Evolutionary conservation across 2,113 vertebrate genomes (phyloP), one percentile per base, ranked within the genome.

Genomic region (Eublepharis macularius): DNA sequence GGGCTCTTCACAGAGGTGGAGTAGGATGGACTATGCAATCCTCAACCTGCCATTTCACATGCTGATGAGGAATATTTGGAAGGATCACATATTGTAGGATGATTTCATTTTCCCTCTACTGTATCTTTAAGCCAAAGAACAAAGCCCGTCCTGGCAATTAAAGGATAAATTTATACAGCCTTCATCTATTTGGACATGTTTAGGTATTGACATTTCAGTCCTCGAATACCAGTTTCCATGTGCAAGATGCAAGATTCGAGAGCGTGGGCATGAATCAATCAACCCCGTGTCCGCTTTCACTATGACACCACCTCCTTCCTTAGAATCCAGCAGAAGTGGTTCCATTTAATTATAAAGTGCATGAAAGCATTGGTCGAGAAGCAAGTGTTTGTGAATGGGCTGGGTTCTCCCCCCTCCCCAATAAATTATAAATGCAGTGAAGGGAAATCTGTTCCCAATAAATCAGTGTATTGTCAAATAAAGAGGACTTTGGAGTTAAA

Each of bases 401-500:
- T 19, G 66, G 63, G 63, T 6, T 6, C 82, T 17, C 45, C 6
- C 32, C 49, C 32, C 21, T n/a, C 24, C 5, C 51, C 51, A 60
- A 60, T 77, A 72, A 69, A 77, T 77, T 83, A 81, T 85, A 86
- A 87, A 73, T 88, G 88, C 49, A 45, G 82, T n/a, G 36, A 81
- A 0, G 0, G 73, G 49, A 76, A 70, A 36, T 60, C 84, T 79
- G 81, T 72, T 54, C 57, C 65, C 36, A 6, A 0, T 0, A 0
- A 83, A 13, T 75, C 65, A 36, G 76, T 17, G 0, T 6, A 63
- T 79, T 65, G 2, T 16, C 1, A 0, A 1, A 3, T 69, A 75
- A 57, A 69, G 85, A 73, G 21, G 86, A 14, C 82, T 81, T 57
- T 16, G 60, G 0, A 0, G 10, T 87, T 81, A 84, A 83, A 80